Evolutionary conservation across 2,113 vertebrate genomes (phyloP).

Genomic region (Silurus meridionalis): DNA sequence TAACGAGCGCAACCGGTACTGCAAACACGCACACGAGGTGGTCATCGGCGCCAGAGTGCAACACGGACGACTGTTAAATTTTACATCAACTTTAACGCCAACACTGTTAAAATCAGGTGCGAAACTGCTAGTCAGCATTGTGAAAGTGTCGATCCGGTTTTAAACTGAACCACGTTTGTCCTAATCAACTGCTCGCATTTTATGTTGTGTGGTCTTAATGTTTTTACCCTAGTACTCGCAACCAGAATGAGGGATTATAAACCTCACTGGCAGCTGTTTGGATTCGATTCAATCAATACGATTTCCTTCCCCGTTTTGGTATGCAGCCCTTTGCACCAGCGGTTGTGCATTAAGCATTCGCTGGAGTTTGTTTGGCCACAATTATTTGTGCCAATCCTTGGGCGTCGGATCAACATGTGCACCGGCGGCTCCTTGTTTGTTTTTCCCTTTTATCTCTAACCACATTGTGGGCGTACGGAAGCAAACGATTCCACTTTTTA

Average conservation of each 20-base stretch:
- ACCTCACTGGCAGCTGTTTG: slow-evolving; percentile 10
- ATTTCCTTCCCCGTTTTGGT: slow-evolving; percentile 11
- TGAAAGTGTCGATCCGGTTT: not conserved
- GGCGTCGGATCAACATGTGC: slow-evolving; percentile 2
- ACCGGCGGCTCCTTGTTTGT: slow-evolving; percentile 9
- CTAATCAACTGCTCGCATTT: slow-evolving; percentile 4
- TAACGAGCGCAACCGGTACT: not conserved
- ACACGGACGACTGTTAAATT: not conserved
- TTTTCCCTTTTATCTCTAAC: not conserved
- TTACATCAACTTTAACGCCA: not conserved
- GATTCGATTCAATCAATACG: not conserved
- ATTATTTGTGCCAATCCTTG: slow-evolving; percentile 20
- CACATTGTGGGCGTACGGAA: slow-evolving; percentile 7
- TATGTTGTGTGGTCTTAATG: not conserved
- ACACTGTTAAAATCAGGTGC: not conserved
- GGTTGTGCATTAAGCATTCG: not conserved
- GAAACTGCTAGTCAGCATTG: not conserved
- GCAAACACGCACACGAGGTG: too few species aligned
- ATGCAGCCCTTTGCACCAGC: not conserved
- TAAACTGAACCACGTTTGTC: not conserved
- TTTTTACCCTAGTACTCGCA: not conserved
- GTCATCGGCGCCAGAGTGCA: too few species aligned
- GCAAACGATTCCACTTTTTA: not conserved
- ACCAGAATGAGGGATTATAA: not conserved
- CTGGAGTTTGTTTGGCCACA: slow-evolving; percentile 26